phyloP scores from a whole-genome alignment of 2,888 invertebrate genomes.

The Apeira syringaria region DNA sequence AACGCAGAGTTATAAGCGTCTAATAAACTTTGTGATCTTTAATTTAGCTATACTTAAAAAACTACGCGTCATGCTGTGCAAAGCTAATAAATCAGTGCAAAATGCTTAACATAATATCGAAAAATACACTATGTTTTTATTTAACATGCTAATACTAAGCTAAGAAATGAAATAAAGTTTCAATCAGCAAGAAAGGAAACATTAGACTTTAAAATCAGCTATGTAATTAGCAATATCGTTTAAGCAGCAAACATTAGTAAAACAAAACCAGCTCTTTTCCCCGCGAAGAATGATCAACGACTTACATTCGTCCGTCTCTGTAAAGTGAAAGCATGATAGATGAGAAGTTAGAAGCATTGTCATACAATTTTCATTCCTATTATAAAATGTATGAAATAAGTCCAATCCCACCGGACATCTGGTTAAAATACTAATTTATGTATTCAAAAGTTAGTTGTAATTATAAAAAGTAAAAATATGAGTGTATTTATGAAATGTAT shows the following conservation, averaged over 20 bases:
- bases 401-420: conserved; percentile 9
- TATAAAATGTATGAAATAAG: conserved; percentile 1
- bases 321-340: conserved; percentile 80
- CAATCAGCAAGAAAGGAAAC: conserved; percentile 10
- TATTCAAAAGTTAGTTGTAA: conserved; percentile 10
- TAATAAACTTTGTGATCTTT: not conserved
- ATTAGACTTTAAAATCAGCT: not conserved
- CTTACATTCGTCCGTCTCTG: conserved; percentile 83
- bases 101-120: too few species aligned
- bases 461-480: too few species aligned
- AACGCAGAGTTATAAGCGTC: conserved; percentile 16
- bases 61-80: conserved; percentile 44
- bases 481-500: too few species aligned
- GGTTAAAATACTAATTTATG: too few species aligned
- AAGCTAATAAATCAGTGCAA: conserved; percentile 26
- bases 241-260: conserved; percentile 49
- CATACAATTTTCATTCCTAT: conserved; percentile 18
- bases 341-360: conserved; percentile 67
- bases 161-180: too few species aligned
- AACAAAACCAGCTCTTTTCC: conserved; percentile 63
- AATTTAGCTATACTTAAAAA: not conserved
- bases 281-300: conserved; percentile 64
- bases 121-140: too few species aligned
- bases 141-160: too few species aligned
- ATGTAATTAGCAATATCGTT: conserved; percentile 27